Conservation (phyloP, 1,140 invertebrate species). For the Adelges cooleyi region DNA sequence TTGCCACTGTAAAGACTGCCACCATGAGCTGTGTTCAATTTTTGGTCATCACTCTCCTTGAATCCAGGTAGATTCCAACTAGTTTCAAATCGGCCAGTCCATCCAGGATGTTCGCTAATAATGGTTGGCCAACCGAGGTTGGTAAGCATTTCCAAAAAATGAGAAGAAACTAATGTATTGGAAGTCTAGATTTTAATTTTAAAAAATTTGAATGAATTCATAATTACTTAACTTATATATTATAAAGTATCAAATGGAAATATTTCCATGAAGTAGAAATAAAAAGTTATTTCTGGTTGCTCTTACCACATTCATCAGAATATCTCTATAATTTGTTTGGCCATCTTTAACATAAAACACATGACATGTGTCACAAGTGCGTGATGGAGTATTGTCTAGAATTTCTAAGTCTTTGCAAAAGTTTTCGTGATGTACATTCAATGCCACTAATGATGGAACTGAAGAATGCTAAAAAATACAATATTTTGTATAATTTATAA, state of each 20-base stretch:
- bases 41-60: not conserved
- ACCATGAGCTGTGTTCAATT: conserved; percentile 23
- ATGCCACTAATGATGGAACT: conserved; percentile 50
- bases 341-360: conserved; percentile 87
- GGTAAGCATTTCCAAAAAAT: conserved; percentile 67
- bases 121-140: conserved; percentile 79
- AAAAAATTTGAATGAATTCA: too few relatives aligned
- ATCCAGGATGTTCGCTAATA: conserved; percentile 68
- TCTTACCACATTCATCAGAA: conserved; percentile 69
- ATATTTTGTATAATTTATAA: not conserved
- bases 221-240: too few relatives aligned
- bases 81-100: conserved; percentile 64
- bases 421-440: conserved; percentile 59
- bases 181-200: conserved; percentile 40
- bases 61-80: conserved; percentile 29
- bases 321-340: conserved; percentile 62
- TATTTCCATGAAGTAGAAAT: too few relatives aligned
- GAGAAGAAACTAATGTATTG: conserved; percentile 45
- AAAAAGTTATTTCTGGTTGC: too few relatives aligned
- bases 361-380: conserved; percentile 85
- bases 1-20: conserved; percentile 57
- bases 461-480: not conserved
- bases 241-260: too few relatives aligned
- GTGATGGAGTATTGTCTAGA: conserved; percentile 66
- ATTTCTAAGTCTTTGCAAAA: conserved; percentile 61